Conservation (phyloP, 1,140 invertebrate genomes). For the Microplitis demolitor region DNA sequence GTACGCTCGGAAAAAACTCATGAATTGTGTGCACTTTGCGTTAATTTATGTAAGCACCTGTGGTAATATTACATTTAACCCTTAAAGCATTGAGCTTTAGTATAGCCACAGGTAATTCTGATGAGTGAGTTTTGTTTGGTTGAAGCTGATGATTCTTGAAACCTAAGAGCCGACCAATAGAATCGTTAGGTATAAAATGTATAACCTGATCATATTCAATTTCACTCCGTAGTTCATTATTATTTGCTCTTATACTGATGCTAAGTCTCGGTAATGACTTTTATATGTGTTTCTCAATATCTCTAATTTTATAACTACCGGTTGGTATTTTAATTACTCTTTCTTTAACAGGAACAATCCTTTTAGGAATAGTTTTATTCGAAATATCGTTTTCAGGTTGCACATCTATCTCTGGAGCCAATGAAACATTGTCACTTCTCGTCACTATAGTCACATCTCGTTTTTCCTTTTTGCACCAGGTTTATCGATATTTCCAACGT, state of each 20-base stretch:
- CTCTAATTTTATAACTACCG: slow-evolving; percentile 45
- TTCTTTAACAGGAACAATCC: slow-evolving; percentile 25
- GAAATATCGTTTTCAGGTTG: too few species aligned
- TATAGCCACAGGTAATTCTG: too few species aligned
- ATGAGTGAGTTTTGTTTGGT: too few species aligned
- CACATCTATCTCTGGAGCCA: too few species aligned
- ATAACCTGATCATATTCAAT: neutral
- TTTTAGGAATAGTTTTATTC: too few species aligned
- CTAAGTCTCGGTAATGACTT: neutral
- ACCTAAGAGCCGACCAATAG: too few species aligned
- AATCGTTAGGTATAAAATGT: too few species aligned
- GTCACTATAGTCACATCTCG: neutral
- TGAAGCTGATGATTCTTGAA: too few species aligned
- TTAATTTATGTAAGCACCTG: neutral
- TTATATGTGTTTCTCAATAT: slow-evolving; percentile 36
- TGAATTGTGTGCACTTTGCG: neutral
- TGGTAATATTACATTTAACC: neutral
- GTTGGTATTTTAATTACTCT: slow-evolving; percentile 39
- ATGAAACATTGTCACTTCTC: too few species aligned
- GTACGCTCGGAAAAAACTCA: neutral
- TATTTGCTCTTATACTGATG: neutral
- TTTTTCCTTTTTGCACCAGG: slow-evolving; percentile 33
- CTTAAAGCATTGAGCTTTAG: neutral
- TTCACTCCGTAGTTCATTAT: neutral
- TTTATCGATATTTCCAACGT: neutral